These are phyloP conservation scores for Cheilosia variabilis DNA, from an alignment of 2,888 invertebrate species.

Conservation along the genomic window DNA sequence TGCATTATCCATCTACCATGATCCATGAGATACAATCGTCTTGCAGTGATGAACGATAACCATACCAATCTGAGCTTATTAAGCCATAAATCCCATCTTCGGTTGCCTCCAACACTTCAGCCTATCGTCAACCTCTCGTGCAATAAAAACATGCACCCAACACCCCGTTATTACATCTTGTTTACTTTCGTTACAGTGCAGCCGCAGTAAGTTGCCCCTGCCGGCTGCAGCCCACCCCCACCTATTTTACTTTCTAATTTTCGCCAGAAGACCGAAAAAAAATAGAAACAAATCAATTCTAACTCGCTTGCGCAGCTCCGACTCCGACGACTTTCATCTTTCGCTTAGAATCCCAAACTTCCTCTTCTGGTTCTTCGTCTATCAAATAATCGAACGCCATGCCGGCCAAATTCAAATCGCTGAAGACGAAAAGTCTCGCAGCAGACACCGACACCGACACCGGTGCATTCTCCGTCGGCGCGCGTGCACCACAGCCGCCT, in stretches of 20 bases:
- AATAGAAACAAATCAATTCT: constrained; percentile 2
- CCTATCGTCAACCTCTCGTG: background rate
- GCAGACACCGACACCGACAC: constrained; percentile 24
- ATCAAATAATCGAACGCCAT: background rate
- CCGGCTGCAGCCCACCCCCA: background rate
- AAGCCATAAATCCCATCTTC: constrained; percentile 16
- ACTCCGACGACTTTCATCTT: constrained; percentile 43
- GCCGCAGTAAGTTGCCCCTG: constrained; percentile 35
- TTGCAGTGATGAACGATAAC: constrained; percentile 3
- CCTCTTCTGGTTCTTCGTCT: constrained; percentile 5
- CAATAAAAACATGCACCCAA: background rate
- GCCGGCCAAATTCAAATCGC: background rate
- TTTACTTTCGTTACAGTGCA: constrained; percentile 39
- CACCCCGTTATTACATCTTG: constrained; percentile 22
- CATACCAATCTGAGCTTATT: constrained; percentile 15
- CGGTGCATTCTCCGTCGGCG: constrained; percentile 3
- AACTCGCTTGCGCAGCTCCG: constrained; percentile 3
- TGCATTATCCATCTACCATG: background rate
- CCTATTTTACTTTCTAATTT: constrained; percentile 78
- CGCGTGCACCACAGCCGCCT: background rate
- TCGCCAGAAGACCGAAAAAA: constrained; percentile 70
- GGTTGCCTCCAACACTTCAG: background rate
- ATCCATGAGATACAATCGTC: background rate
- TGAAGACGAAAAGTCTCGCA: background rate
- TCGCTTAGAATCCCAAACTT: constrained; percentile 20